Evolutionary conservation across 2,888 invertebrate species (phyloP).

Genomic region (Hypena proboscidalis): DNA sequence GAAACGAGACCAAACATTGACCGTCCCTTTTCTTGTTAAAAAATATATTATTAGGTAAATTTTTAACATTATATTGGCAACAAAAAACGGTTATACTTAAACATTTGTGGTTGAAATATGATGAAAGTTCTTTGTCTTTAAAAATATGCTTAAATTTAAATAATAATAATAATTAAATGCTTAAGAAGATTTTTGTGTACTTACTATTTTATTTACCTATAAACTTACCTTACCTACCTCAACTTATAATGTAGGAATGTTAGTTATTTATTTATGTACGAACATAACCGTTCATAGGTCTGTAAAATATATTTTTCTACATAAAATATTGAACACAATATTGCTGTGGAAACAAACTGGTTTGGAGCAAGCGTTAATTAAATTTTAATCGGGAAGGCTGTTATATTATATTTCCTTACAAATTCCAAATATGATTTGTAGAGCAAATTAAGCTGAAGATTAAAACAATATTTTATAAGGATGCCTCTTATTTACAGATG

Average conservation of each 20-base stretch:
- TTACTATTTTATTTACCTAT: no score
- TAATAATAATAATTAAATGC: no score
- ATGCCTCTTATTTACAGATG: no score
- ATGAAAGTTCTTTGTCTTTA: slow-evolving; percentile 26
- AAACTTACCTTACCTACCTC: no score
- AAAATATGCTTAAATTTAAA: no score
- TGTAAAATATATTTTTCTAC: slow-evolving; percentile 21
- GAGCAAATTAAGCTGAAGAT: slow-evolving; percentile 22
- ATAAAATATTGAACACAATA: slow-evolving; percentile 33
- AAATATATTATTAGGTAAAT: slow-evolving; percentile 33
- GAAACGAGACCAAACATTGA: no score
- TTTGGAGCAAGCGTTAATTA: slow-evolving; percentile 17
- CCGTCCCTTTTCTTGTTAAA: slow-evolving; percentile 26
- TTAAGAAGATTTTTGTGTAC: no score
- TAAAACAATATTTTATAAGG: slow-evolving; percentile 15
- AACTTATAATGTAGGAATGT: no score
- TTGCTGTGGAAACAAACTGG: slow-evolving; percentile 20
- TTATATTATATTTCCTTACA: slow-evolving; percentile 26
- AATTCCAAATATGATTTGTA: slow-evolving; percentile 29
- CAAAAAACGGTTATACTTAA: slow-evolving; percentile 28
- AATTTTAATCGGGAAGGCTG: slow-evolving; percentile 19
- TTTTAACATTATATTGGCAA: slow-evolving; percentile 32
- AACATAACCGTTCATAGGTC: slow-evolving; percentile 5
- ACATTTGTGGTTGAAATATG: slow-evolving; percentile 38
- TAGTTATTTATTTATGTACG: no score